A percentile compares a stretch with the other conserved stretches of the same genome.
Evolutionary conservation across 2,888 invertebrate species (phyloP).

Genomic region (Ormyrus thymus): DNA sequence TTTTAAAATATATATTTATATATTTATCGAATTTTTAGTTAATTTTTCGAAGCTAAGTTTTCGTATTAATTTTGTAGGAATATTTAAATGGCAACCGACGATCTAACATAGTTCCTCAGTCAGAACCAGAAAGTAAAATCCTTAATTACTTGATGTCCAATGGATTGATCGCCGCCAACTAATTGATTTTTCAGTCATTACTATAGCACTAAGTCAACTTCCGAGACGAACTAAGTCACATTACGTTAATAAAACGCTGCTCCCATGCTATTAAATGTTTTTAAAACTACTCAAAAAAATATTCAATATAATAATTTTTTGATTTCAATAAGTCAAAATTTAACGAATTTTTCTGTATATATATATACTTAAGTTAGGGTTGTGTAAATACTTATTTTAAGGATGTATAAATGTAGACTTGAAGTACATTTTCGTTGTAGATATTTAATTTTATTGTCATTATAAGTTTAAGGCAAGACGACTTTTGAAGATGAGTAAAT

Average conservation of each 20-base stretch:
- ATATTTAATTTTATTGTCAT: constrained; percentile 24
- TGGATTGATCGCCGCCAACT: constrained; percentile 77
- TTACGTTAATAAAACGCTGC: not conserved
- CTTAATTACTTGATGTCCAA: constrained; percentile 78
- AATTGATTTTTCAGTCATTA: constrained; percentile 29
- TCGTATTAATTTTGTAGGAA: constrained; percentile 65
- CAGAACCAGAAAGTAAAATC: constrained; percentile 78
- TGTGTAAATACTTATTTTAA: constrained; percentile 37
- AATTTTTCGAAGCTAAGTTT: not conserved
- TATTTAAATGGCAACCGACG: constrained; percentile 72
- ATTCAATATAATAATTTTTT: constrained; percentile 5
- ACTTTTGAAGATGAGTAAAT: constrained; percentile 20
- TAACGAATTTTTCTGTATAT: constrained; percentile 46
- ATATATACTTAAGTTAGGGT: constrained; percentile 39
- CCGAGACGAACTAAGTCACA: constrained; percentile 42
- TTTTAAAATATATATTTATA: not conserved
- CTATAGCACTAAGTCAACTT: constrained; percentile 43
- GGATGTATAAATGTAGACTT: constrained; percentile 50
- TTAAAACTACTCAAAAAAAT: constrained; percentile 1
- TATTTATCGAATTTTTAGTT: constrained; percentile 1
- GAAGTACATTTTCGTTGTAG: constrained; percentile 22
- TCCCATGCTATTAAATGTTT: constrained; percentile 1
- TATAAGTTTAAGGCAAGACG: constrained; percentile 30
- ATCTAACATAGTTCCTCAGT: constrained; percentile 74
- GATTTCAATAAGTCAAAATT: constrained; percentile 9